Base-by-base conservation (phyloP, 2,797 vertebrate species). In the Sebastiscus albofasciatus region DNA sequence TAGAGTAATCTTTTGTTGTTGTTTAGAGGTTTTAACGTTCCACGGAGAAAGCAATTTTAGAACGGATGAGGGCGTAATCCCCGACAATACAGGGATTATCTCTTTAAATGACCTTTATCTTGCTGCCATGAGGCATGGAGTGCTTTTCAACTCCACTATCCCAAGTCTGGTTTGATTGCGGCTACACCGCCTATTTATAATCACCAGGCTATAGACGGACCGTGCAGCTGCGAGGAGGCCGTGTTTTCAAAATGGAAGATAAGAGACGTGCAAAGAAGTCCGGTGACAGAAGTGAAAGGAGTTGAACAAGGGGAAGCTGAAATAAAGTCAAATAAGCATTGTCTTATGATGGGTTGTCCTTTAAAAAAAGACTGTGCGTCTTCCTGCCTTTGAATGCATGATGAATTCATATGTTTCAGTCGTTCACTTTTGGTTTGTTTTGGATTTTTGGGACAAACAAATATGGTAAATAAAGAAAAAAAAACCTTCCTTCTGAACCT, bases 71-170 rank as follows among this genome's bases (percentile, higher is more conserved):
- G 87, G 85, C 71, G 67, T 95, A 96, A 95, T 96, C 94, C 92
- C 79, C 72, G 79, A 92, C 88, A 92, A 95, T 91, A 91, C 91
- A 83, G 86, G 93, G 94, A 96, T 96, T 95, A 95, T 95, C 82
- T 91, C 90, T 90, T 89, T 86, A 93, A 94, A 93, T 93, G 93
- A 95, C 95, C 94, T 94, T 94, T 93, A 95, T 94, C 90, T 94
- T 89, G 85, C 86, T 89, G 86, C 86, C 83, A 75, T 77, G 87
- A 94, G 80, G 89, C 92, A 89, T 84, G 60, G 87, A 90, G 83
- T 90, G 89, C 86, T 91, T 94, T 91, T 89, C 89, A 92, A 87
- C 87, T 82, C 74, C 83, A 89, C 77, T 86, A 77, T 86, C 77
- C 87, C 29, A 82, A 80, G 75, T 89, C 83, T 90, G 77, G 78